A percentile compares a stretch with the other conserved stretches of the same genome.
phyloP scores from a whole-genome alignment of 2,797 vertebrate genomes.

The Lemur catta region DNA sequence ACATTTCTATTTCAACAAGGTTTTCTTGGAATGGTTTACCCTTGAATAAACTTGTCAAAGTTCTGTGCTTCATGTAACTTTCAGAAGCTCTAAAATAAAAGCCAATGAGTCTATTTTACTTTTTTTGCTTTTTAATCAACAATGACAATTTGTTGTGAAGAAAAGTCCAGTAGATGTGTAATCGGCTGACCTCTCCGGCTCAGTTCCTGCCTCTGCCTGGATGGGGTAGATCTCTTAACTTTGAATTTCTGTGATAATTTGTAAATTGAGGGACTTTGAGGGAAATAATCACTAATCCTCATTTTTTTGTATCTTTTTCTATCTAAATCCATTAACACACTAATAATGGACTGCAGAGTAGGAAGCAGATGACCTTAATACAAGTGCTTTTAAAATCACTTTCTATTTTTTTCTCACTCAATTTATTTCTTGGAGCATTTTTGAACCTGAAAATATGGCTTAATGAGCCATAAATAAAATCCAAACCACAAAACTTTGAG shows the following conservation, averaged over 20 bases:
- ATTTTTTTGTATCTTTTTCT: constrained; percentile 4
- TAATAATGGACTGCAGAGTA: constrained; percentile 55
- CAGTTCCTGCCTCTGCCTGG: not conserved
- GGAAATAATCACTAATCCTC: constrained; percentile 30
- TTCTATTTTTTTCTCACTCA: constrained; percentile 49
- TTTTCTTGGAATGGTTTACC: constrained; percentile 42
- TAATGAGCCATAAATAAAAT: constrained; percentile 18
- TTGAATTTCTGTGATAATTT: constrained; percentile 40
- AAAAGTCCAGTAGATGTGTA: not conserved
- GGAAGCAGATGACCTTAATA: constrained; percentile 53
- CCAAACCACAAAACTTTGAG: not conserved
- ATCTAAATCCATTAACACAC: constrained; percentile 51
- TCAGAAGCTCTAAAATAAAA: constrained; percentile 27
- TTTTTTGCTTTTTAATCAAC: not conserved
- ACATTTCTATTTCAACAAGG: not conserved
- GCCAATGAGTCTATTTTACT: not conserved
- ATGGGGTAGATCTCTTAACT: not conserved
- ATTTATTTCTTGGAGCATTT: constrained; percentile 23
- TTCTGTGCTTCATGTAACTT: not conserved
- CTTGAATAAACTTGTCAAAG: constrained; percentile 36
- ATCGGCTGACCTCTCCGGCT: not conserved
- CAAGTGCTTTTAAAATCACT: constrained; percentile 50
- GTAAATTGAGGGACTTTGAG: not conserved
- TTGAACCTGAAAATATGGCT: constrained; percentile 20
- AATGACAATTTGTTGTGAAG: not conserved